Conservation (phyloP, 2,113 vertebrate genomes). For the Clupea harengus region DNA sequence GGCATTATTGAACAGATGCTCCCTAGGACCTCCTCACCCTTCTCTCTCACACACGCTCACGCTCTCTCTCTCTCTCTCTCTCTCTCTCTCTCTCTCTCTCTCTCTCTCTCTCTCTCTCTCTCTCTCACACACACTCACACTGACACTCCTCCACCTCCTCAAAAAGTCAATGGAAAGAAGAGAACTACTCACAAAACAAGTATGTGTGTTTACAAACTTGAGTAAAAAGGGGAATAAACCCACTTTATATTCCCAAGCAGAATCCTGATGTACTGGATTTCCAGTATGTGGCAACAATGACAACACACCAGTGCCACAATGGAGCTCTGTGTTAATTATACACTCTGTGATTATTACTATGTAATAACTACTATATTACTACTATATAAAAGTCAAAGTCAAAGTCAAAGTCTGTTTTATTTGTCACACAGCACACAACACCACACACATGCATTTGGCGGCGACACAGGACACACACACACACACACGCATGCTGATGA, state of each 20-base stretch:
- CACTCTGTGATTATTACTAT: background rate
- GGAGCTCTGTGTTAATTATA: background rate
- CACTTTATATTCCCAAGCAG: background rate
- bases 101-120: too few relatives aligned
- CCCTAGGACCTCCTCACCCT: background rate
- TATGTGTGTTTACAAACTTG: too few relatives aligned
- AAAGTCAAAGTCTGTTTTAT: too few relatives aligned
- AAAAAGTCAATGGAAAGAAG: background rate
- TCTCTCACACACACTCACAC: slow-evolving; percentile 6
- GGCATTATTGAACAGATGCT: background rate
- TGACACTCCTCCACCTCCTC: slow-evolving; percentile 17
- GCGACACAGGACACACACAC: too few relatives aligned
- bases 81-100: too few relatives aligned
- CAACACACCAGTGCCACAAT: background rate
- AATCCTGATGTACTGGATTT: too few relatives aligned
- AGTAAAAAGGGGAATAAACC: background rate
- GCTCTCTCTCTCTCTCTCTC: too few relatives aligned
- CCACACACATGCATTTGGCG: too few relatives aligned
- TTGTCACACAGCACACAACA: too few relatives aligned
- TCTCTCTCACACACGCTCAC: background rate
- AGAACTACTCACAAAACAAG: background rate
- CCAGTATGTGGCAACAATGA: background rate
- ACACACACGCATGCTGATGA: too few relatives aligned
- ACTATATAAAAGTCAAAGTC: too few relatives aligned
- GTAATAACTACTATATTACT: background rate